Base-by-base conservation (phyloP, 2,113 vertebrate species). In the Nycticebus coucang region DNA sequence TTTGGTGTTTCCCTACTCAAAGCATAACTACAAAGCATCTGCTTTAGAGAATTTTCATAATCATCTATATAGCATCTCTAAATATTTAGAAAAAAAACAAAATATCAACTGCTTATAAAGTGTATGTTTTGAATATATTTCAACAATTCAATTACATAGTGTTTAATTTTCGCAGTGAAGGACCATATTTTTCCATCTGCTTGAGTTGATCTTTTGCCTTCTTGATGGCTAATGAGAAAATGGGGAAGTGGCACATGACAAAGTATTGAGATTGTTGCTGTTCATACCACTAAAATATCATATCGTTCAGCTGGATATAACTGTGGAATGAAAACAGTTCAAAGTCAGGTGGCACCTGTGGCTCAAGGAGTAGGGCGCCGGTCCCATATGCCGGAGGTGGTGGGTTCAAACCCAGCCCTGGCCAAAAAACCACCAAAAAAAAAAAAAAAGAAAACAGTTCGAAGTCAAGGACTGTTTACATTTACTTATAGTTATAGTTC, bases 151-250 rank as follows among this genome's bases (percentile, higher is more conserved):
- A 15, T 77, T 85, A 55, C 50, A 64, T 17, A 60, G 7, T 41
- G 41, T 68, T 90, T 87, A 83, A 14, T 93, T 79, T 87, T 15
- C 17, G 68, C 37, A 72, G 14, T 79, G 26, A 45, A 53, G 2
- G 0, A 6, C 15, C 35, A 0, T 66, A 77, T 5, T 81, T 33
- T 28, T 35, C 53, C 8, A 66, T 19, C 3, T 8, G 0, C 30
- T 22, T 74, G 11, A 93, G 57, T 26, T 26, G 1, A 2, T 55
- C 18, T 12, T 59, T 94, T 69, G 78, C 13, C 9, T 68, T 74
- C 21, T 91, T 91, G 13, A 24, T 26, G 50, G 2, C 13, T 3
- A 35, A 18, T 41, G 15, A 72, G 50, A 41, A 35, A 37, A 64
- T 2, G 8, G 22, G 17, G 45, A 78, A 50, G 7, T 33, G 24